Evolutionary conservation across 2,888 invertebrate genomes (phyloP).

Genomic region (Tiliacea aurago): DNA sequence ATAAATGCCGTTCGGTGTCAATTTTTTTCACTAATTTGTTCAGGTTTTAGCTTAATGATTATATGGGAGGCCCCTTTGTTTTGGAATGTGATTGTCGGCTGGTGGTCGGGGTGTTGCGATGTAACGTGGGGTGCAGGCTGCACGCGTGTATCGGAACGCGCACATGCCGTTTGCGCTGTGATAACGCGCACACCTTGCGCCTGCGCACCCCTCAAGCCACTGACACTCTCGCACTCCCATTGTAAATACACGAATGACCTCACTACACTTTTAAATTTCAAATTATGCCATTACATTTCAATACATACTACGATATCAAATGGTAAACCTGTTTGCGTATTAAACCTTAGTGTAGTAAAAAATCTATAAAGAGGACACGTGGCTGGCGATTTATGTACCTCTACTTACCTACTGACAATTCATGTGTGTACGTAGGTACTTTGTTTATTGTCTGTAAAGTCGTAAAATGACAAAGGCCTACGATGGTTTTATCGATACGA

Average conservation of each 20-base stretch:
- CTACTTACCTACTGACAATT: slow-evolving; percentile 21
- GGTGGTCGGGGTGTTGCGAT: slow-evolving; percentile 74
- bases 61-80: slow-evolving; percentile 78
- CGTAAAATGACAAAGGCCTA: slow-evolving; percentile 33
- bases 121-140: slow-evolving; percentile 74
- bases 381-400: slow-evolving; percentile 38
- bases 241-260: slow-evolving; percentile 67
- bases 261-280: slow-evolving; percentile 60
- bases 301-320: slow-evolving; percentile 41
- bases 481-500: slow-evolving; percentile 2
- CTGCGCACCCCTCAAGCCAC: slow-evolving; percentile 80
- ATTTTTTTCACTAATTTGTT: slow-evolving; percentile 71
- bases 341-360: slow-evolving; percentile 42
- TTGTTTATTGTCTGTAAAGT: slow-evolving; percentile 50
- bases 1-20: slow-evolving; percentile 71
- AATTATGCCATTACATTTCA: slow-evolving; percentile 60
- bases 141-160: slow-evolving; percentile 86
- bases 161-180: slow-evolving; percentile 86
- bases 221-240: slow-evolving; percentile 82
- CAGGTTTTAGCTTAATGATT: slow-evolving; percentile 69
- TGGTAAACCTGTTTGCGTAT: slow-evolving; percentile 57
- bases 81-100: slow-evolving; percentile 76
- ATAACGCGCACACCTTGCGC: slow-evolving; percentile 89
- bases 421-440: slow-evolving; percentile 12
- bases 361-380: slow-evolving; percentile 53